Evolutionary conservation across 2,797 vertebrate genomes (phyloP), one percentile per base, ranked within the genome.

Genomic region (Furcifer pardalis): DNA sequence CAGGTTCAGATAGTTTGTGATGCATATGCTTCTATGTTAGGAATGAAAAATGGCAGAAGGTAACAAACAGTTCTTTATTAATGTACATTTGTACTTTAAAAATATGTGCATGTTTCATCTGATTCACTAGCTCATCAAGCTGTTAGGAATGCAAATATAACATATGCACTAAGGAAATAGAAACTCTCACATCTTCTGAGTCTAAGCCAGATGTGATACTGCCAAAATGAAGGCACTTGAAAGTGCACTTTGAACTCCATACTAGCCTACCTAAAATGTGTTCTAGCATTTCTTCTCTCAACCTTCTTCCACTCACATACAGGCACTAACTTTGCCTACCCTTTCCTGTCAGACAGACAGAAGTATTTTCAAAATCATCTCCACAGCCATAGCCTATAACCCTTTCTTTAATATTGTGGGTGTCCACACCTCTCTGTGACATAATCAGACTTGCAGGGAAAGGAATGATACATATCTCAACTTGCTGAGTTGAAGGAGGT

Each of bases 171-270:
- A 12, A 23, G 6, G 81, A 49, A 73, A 78, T 12, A 44, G 27
- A 52, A 65, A 21, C 23, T 3, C 40, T 0, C 5, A 1, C 3
- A n/a, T n/a, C n/a, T n/a, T n/a, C n/a, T n/a, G n/a, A n/a, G n/a
- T n/a, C n/a, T n/a, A n/a, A n/a, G n/a, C n/a, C n/a, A n/a, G n/a
- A n/a, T n/a, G n/a, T n/a, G n/a, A n/a, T n/a, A n/a, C n/a, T n/a
- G n/a, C n/a, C n/a, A n/a, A n/a, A n/a, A n/a, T n/a, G n/a, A n/a
- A n/a, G n/a, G n/a, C n/a, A n/a, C n/a, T n/a, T 79, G 37, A 68
- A 60, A 77, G 37, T 21, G 63, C 37, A 44, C 73, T 72, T 49
- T 73, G 25, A 27, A 75, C 35, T 59, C n/a, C 4, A 35, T 35
- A 30, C n/a, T 66, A 32, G 5, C 12, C n/a, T 12, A 66, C 13